Base-by-base conservation (phyloP, 2,797 vertebrate genomes). In the Nannoperca obscura region DNA sequence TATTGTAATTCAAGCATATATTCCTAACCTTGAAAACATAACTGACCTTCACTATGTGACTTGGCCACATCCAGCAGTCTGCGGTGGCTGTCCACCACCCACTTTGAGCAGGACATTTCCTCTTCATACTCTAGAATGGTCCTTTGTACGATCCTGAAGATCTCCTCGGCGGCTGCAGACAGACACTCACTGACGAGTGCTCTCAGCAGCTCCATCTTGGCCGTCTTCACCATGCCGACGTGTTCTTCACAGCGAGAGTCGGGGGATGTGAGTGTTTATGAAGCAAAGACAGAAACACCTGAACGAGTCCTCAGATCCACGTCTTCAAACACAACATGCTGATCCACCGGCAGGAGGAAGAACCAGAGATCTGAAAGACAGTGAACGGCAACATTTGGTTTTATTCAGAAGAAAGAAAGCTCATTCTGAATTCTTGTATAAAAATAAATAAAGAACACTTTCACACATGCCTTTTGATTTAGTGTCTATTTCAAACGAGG, bases 161-260 rank as follows among this genome's bases (percentile, higher is more conserved):
- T 89, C 71, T 89, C 82, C 44, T 86, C 71, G 0, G 87, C 84
- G 0, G 82, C 87, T 6, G 78, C 62, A 12, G 77, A 78, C 75
- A 89, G 15, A 61, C 87, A 70, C 65, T 89, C 80, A 0, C 53
- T 59, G 74, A 89, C 55, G 4, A 85, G 82, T 0, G 62, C 49
- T 49, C 74, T 78, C 57, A 89, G 74, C 58, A 85, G 59, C 27
- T 85, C 76, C 77, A 89, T 86, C 80, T 76, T 79, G 0, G 42
- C 57, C 0, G 40, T 24, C 47, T 53, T 85, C 68, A 36, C 65
- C 82, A 79, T 86, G 61, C 19, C 38, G 46, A 68, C 19, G 17
- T n/a, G 59, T 30, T 60, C 24, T 76, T 46, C 57, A 11, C 44
- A 11, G n/a, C 14, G 7, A 17, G 9, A 61, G 47, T 17, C 1